Evolutionary conservation across 2,113 vertebrate species (phyloP).

Genomic region (Podocnemis expansa): DNA sequence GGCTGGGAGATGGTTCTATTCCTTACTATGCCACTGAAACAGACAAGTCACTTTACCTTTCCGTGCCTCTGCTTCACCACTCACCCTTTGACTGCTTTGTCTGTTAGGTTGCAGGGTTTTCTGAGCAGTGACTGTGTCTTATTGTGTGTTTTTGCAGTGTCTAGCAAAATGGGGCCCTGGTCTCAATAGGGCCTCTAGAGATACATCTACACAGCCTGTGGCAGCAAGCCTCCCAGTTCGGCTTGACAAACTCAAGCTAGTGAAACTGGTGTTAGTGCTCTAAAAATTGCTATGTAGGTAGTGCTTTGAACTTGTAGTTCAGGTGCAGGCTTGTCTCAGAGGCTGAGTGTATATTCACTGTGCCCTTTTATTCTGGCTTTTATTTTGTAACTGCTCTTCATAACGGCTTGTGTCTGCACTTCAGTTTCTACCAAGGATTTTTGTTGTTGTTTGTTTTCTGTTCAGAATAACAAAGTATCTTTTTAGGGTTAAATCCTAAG

Average conservation of each 20-base stretch:
- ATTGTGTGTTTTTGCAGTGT: background rate
- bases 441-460: accelerated
- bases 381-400: background rate
- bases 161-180: background rate
- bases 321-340: no score
- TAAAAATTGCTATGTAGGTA: background rate
- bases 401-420: background rate
- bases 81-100: background rate
- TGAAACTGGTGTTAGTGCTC: background rate
- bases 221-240: background rate
- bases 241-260: background rate
- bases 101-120: background rate
- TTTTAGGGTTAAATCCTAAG: background rate
- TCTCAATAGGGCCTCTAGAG: background rate
- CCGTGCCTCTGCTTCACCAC: background rate
- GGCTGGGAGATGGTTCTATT: background rate
- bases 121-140: background rate
- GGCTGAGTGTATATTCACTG: background rate
- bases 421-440: background rate
- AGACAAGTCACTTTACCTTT: background rate
- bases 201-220: background rate
- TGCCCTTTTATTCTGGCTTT: background rate
- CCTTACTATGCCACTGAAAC: background rate
- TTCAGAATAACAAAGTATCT: background rate
- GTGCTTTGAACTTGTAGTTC: background rate